Percentiles rank a stretch among this genome's conserved stretches.
Conservation (phyloP, 2,113 vertebrate genomes). For the Lathamus discolor region DNA sequence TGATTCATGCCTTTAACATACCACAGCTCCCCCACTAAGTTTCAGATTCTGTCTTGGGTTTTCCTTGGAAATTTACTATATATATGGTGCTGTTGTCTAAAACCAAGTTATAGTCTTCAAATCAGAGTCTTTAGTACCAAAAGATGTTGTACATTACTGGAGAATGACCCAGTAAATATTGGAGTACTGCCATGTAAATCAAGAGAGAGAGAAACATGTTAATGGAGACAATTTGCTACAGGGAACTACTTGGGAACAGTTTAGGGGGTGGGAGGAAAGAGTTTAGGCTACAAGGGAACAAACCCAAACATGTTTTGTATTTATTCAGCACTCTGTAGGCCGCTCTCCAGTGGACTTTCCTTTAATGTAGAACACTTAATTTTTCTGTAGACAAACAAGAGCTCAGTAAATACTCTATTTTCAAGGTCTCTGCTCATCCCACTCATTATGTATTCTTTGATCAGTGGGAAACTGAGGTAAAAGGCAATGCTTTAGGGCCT, state of each 20-base stretch:
- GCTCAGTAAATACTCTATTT: constrained; percentile 12
- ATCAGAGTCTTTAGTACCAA: background rate
- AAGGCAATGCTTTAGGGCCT: background rate
- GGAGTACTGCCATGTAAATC: constrained; percentile 1
- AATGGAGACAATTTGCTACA: background rate
- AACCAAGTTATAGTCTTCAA: background rate
- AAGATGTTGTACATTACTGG: background rate
- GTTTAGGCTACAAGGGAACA: constrained; percentile 10
- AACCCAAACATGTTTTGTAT: background rate
- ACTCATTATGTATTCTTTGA: constrained; percentile 18
- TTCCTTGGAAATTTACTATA: background rate
- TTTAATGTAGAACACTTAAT: constrained; percentile 9
- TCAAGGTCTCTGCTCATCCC: constrained; percentile 2
- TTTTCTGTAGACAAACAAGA: constrained; percentile 20
- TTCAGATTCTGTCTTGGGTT: background rate
- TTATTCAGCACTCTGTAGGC: background rate
- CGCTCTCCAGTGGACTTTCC: background rate
- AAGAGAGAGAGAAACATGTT: constrained; percentile 2
- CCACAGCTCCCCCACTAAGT: background rate
- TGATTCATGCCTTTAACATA: background rate
- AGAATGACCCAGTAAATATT: constrained; percentile 46
- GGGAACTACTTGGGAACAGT: background rate
- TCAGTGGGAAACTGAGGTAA: background rate
- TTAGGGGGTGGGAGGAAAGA: constrained; percentile 9
- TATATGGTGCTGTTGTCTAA: background rate